phyloP scores from a whole-genome alignment of 2,888 invertebrate genomes.

The Agonopterix alstromeriana region DNA sequence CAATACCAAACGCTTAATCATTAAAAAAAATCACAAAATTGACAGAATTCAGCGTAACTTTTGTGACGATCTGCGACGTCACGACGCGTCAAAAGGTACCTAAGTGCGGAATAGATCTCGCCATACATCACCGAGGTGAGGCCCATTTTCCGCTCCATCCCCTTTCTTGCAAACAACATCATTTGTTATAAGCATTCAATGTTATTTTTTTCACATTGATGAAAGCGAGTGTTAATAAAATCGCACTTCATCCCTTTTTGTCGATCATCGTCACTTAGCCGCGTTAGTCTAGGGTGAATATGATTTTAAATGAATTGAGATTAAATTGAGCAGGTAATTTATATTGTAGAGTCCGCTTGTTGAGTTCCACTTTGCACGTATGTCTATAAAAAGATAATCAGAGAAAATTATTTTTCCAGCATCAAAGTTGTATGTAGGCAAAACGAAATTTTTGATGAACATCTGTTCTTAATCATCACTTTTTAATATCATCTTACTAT shows the following conservation, averaged over 20 bases:
- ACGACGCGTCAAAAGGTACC: conserved; percentile 47
- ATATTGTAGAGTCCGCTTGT: too few species aligned
- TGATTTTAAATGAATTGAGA: conserved; percentile 1
- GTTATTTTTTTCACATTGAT: conserved; percentile 64
- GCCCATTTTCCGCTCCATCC: conserved; percentile 41
- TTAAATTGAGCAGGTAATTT: too few species aligned
- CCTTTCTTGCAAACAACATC: conserved; percentile 67
- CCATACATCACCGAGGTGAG: conserved; percentile 43
- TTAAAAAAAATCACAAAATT: not conserved
- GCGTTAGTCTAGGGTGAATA: conserved; percentile 29
- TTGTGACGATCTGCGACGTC: conserved; percentile 35
- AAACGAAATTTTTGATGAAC: too few species aligned
- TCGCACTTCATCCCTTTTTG: conserved; percentile 74
- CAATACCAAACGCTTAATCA: not conserved
- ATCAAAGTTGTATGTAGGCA: too few species aligned
- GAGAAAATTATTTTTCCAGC: too few species aligned
- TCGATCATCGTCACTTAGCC: conserved; percentile 75
- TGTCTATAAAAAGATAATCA: too few species aligned
- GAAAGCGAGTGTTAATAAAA: conserved; percentile 72
- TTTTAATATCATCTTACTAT: too few species aligned
- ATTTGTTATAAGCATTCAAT: conserved; percentile 68
- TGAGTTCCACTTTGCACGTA: too few species aligned
- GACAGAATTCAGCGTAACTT: not conserved
- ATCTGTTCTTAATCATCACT: too few species aligned
- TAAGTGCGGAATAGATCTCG: conserved; percentile 26